Conservation (phyloP, 2,888 invertebrate genomes). For the Aspidiotus destructor region DNA sequence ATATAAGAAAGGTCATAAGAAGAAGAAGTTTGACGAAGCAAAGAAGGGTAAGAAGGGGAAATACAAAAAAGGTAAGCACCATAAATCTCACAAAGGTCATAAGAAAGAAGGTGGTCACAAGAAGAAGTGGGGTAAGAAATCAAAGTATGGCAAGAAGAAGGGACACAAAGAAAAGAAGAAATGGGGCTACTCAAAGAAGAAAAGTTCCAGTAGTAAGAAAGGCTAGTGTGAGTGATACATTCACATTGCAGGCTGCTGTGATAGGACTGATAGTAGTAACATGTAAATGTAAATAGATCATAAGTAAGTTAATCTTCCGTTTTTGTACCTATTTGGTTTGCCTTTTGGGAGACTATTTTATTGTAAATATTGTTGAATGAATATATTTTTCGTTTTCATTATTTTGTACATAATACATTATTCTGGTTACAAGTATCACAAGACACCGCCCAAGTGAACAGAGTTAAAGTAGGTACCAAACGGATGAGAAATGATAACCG, state of each 20-base stretch:
- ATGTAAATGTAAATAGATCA: neutral
- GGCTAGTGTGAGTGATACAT: neutral
- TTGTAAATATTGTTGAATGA: no score
- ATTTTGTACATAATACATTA: no score
- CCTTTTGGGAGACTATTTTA: no score
- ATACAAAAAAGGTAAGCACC: slow-evolving; percentile 68
- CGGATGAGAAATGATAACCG: no score
- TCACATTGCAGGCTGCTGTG: slow-evolving; percentile 21
- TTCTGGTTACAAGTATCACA: no score
- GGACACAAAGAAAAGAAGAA: slow-evolving; percentile 70
- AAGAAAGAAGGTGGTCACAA: slow-evolving; percentile 68
- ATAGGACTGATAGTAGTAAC: slow-evolving; percentile 26
- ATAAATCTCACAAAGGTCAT: slow-evolving; percentile 69
- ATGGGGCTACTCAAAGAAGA: slow-evolving; percentile 54
- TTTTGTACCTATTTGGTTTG: no score
- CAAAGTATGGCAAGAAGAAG: slow-evolving; percentile 68
- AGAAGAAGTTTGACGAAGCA: slow-evolving; percentile 64
- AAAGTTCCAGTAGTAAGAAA: slow-evolving; percentile 13
- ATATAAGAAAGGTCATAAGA: slow-evolving; percentile 70
- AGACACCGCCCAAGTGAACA: no score
- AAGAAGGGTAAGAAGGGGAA: slow-evolving; percentile 72
- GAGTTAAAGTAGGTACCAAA: no score
- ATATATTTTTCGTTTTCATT: no score
- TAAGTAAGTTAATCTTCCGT: no score
- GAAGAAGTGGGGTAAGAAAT: slow-evolving; percentile 62